Conservation (phyloP, 2,113 vertebrate genomes). For the Archilochus colubris region DNA sequence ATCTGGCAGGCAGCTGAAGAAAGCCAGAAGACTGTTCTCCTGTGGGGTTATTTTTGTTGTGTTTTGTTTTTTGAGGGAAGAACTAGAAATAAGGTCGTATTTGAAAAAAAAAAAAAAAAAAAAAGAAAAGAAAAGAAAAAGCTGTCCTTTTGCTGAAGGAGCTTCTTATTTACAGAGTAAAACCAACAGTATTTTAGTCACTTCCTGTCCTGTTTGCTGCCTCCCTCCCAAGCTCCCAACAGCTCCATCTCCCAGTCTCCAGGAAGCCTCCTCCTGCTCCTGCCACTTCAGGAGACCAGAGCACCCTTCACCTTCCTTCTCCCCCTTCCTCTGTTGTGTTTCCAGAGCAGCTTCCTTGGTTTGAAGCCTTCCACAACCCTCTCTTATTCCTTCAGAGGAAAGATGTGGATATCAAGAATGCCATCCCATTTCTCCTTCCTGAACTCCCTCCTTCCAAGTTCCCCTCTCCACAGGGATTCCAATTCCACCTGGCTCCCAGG, state of each 20-base stretch:
- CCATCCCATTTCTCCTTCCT: not conserved
- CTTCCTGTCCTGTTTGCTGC: constrained; percentile 31
- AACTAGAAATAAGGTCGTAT: not conserved
- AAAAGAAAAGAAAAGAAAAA: not conserved
- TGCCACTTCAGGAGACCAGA: not conserved
- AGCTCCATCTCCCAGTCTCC: not conserved
- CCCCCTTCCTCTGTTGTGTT: not conserved
- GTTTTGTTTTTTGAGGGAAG: not conserved
- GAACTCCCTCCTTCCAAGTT: not conserved
- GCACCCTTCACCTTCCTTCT: not conserved
- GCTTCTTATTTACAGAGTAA: constrained; percentile 12
- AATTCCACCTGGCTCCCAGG: not conserved
- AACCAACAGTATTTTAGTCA: constrained; percentile 23
- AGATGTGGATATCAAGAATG: not conserved
- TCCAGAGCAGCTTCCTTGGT: not conserved
- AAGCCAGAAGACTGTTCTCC: not conserved
- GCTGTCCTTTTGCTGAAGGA: not conserved
- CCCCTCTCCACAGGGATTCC: not conserved
- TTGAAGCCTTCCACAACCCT: not conserved
- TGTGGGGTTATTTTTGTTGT: not conserved
- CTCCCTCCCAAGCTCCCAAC: not conserved
- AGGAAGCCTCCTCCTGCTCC: not conserved
- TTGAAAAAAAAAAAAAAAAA: not conserved
- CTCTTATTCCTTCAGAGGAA: not conserved
- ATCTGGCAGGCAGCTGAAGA: not conserved